Evolutionary conservation across 2,797 vertebrate genomes (phyloP).

Genomic region (Mallotus villosus): DNA sequence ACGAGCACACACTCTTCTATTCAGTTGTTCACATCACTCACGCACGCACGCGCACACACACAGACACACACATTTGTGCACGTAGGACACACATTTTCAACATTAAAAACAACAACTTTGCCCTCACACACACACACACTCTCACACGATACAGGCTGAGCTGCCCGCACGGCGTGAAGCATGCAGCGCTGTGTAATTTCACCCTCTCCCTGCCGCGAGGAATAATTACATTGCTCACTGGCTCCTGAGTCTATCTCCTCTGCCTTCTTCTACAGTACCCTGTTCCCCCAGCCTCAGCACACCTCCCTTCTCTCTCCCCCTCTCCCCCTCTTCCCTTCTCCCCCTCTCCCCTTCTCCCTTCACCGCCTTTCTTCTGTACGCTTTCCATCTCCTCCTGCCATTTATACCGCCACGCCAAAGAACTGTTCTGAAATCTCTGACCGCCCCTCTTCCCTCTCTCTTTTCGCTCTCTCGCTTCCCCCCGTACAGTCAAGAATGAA

Average conservation of each 20-base stretch:
- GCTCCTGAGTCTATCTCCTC: slow-evolving; percentile 56
- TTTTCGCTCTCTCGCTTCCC: neutral
- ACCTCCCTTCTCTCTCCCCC: neutral
- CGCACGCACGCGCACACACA: slow-evolving; percentile 8
- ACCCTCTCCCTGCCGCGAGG: slow-evolving; percentile 64
- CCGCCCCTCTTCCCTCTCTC: neutral
- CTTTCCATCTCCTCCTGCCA: neutral
- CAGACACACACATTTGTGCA: neutral
- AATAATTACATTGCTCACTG: slow-evolving; percentile 73
- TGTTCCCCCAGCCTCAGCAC: slow-evolving; percentile 17
- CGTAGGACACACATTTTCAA: slow-evolving; percentile 15
- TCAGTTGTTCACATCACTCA: slow-evolving; percentile 9
- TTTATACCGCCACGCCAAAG: neutral
- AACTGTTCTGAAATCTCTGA: neutral
- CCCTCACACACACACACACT: slow-evolving; percentile 15
- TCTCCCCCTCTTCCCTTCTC: neutral
- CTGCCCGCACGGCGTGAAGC: slow-evolving; percentile 41
- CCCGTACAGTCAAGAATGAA: slow-evolving; percentile 1
- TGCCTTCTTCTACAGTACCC: slow-evolving; percentile 20
- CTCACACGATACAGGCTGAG: slow-evolving; percentile 17
- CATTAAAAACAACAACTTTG: neutral
- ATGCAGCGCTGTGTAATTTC: slow-evolving; percentile 67
- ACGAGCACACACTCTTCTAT: slow-evolving; percentile 40
- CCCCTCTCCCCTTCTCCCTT: neutral
- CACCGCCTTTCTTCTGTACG: neutral